These are phyloP conservation scores for Orius laevigatus DNA, from an alignment of 1,140 invertebrate species.

Conservation along the genomic window DNA sequence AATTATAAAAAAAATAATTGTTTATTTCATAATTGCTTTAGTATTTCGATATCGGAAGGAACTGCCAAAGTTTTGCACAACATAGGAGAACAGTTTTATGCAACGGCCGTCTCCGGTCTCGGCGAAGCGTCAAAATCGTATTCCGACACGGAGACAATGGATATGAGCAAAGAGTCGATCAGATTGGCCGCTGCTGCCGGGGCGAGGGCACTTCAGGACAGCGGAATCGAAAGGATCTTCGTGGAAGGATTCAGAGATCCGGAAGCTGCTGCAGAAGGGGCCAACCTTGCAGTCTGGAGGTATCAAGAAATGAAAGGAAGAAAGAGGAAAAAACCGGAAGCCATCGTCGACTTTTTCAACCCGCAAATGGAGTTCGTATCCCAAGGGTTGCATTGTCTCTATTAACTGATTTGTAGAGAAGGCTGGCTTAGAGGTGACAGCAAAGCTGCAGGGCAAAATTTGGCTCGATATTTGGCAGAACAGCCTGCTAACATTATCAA, in stretches of 20 bases:
- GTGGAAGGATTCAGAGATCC: conserved; percentile 53
- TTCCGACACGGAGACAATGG: conserved; percentile 45
- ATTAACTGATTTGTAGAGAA: conserved; percentile 24
- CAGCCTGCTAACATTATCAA: conserved; percentile 73
- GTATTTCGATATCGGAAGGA: not conserved
- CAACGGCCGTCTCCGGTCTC: conserved; percentile 50
- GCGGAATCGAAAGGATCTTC: conserved; percentile 31
- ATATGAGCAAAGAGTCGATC: conserved; percentile 50
- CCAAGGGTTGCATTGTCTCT: no score
- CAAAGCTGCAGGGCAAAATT: conserved; percentile 67
- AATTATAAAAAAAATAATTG: no score
- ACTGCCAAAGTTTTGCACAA: conserved; percentile 6
- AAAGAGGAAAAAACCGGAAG: conserved; percentile 32
- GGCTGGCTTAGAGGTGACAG: conserved; percentile 54
- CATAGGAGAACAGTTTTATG: conserved; percentile 4
- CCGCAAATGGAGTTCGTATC: no score
- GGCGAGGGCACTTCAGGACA: conserved; percentile 33
- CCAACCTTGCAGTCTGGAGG: conserved; percentile 38
- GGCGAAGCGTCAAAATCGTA: conserved; percentile 39
- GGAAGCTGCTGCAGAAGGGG: conserved; percentile 58
- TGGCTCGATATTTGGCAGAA: conserved; percentile 60
- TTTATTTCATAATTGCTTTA: no score
- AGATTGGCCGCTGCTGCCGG: conserved; percentile 44
- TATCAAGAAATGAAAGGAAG: conserved; percentile 49
- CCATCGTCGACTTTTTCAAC: conserved; percentile 5